Conservation (phyloP, 2,888 invertebrate genomes). For the Sphaerophoria rueppellii region DNA sequence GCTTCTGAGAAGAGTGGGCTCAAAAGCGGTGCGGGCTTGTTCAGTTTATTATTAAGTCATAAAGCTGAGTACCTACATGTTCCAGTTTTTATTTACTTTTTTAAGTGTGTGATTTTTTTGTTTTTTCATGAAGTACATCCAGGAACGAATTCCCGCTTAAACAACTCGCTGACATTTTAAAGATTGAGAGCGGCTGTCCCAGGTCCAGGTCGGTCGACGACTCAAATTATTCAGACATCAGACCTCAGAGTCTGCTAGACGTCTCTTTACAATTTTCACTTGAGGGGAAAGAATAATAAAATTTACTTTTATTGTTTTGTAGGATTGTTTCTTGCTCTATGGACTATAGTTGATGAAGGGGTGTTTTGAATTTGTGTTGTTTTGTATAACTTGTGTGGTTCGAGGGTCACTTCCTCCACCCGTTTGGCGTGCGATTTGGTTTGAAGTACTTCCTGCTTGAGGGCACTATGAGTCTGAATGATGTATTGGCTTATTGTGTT, state of each 20-base stretch:
- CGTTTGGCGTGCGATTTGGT: conserved; percentile 61
- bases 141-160: conserved; percentile 65
- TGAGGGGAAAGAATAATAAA: conserved; percentile 48
- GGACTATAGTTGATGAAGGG: conserved; percentile 32
- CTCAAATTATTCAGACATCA: conserved; percentile 20
- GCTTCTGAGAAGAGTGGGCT: conserved; percentile 14
- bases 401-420: conserved; percentile 71
- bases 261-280: conserved; percentile 9
- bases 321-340: conserved; percentile 14
- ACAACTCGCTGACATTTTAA: conserved; percentile 62
- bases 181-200: conserved; percentile 28
- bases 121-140: conserved; percentile 52
- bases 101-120: not conserved
- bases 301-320: conserved; percentile 34
- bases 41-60: conserved; percentile 66
- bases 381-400: conserved; percentile 49
- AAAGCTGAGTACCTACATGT: conserved; percentile 35
- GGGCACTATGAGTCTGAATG: conserved; percentile 47
- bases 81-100: conserved; percentile 1
- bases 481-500: conserved; percentile 66
- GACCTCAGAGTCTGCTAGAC: not conserved
- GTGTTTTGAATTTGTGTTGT: conserved; percentile 43
- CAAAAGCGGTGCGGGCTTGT: conserved; percentile 1
- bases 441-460: conserved; percentile 68
- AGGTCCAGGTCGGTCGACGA: conserved; percentile 44